Evolutionary conservation across 2,888 invertebrate genomes (phyloP), one percentile per base, ranked within the genome.

Genomic region (Teleogryllus oceanicus): DNA sequence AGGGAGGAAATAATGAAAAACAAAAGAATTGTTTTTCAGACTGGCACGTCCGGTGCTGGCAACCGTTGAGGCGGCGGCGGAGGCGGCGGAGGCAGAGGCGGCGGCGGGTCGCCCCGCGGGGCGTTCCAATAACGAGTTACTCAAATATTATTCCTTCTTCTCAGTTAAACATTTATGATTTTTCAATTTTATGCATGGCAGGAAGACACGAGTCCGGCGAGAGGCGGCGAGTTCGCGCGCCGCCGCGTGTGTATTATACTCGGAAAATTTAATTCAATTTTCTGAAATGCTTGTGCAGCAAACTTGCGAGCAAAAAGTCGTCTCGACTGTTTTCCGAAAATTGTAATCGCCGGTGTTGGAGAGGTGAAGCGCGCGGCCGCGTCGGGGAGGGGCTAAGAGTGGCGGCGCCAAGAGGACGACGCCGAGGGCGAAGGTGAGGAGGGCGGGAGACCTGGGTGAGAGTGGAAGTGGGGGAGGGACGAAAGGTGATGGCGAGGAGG

Each of bases 1-100:
- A 62, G 13, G 62, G 62, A 62, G 62, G 62, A 62, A 62, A 62
- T 62, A 62, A 62, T 62, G 62, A 62, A 62, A 62, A 62, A 62
- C 62, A 62, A 62, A 62, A 62, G 62, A 62, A 62, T 62, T 62
- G 62, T 62, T 62, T 62, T 62, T 62, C 62, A 62, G 62, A 62
- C 62, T 62, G 62, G 16, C 62, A 62, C 62, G 62, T 62, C 62
- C 62, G 62, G 62, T 37, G 37, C 37, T 37, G 37, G 37, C 37
- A 37, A 37, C 37, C 62, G n/a, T 62, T 13, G n/a, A 62, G 62
- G 62, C n/a, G n/a, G n/a, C 62, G 16, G 62, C 62, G 62, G n/a
- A 4, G 62, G n/a, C 13, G 62, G 62, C 13, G 62, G 62, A 13
- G 13, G 13, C 62, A n/a, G n/a, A 13, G 62, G 62, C 62, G 62